Percentiles rank a stretch among this genome's conserved stretches.
Evolutionary conservation across 2,113 vertebrate species (phyloP).

Genomic region (Microtus montanus): DNA sequence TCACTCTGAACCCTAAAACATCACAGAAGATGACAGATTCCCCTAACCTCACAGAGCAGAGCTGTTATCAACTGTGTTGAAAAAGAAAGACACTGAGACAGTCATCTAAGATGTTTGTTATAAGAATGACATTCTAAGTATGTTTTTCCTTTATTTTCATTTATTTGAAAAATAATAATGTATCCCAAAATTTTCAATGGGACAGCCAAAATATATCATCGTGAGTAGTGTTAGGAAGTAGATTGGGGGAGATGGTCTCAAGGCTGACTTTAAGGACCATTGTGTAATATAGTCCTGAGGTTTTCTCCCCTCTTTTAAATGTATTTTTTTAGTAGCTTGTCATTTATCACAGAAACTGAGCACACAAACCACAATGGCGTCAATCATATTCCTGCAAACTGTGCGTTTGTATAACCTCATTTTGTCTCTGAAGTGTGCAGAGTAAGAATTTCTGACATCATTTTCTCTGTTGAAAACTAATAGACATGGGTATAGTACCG

Average conservation of each 20-base stretch:
- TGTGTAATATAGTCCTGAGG: neutral
- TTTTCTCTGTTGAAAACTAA: constrained; percentile 60
- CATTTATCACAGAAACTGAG: constrained; percentile 54
- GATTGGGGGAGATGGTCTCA: neutral
- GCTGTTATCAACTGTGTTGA: neutral
- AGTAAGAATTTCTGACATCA: constrained; percentile 45
- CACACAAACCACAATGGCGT: constrained; percentile 34
- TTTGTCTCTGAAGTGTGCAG: constrained; percentile 18
- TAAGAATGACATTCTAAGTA: constrained; percentile 36
- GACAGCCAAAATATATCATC: neutral
- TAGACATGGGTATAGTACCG: neutral
- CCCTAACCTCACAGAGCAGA: neutral
- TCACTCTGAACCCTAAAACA: neutral
- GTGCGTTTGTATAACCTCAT: constrained; percentile 67
- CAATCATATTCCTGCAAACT: constrained; percentile 34
- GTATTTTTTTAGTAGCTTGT: neutral
- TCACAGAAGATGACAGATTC: neutral
- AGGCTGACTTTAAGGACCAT: neutral
- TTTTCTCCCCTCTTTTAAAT: neutral
- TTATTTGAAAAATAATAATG: constrained; percentile 54
- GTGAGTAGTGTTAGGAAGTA: neutral
- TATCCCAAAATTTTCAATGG: constrained; percentile 19
- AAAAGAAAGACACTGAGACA: neutral
- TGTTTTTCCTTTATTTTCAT: constrained; percentile 7
- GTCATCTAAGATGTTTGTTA: neutral